A percentile compares a stretch with the other conserved stretches of the same genome.
phyloP scores from a whole-genome alignment of 1,140 invertebrate species.

The Papilio machaon region DNA sequence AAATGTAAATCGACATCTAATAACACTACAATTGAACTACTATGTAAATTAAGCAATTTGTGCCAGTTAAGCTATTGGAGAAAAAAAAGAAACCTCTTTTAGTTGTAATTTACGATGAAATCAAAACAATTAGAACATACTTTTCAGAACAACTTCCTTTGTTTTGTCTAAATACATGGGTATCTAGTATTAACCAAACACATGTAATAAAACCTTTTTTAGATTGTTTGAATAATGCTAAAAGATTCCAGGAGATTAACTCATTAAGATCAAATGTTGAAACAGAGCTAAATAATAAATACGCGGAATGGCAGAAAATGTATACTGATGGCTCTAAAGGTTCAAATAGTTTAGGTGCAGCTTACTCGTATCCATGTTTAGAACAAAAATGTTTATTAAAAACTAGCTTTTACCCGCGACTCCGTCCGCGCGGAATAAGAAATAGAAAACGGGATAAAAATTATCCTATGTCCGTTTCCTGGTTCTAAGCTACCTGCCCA shows the following conservation, averaged over 20 bases:
- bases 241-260: background rate
- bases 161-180: background rate
- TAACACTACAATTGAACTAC: background rate
- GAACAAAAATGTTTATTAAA: background rate
- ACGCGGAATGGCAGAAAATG: background rate
- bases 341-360: background rate
- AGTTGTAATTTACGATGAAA: background rate
- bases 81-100: slow-evolving; percentile 2
- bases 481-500: no score
- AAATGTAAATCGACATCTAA: background rate
- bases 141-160: background rate
- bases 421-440: no score
- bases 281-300: background rate
- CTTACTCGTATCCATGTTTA: background rate
- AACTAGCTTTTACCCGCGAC: no score
- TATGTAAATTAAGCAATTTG: background rate
- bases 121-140: background rate
- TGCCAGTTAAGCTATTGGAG: background rate
- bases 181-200: background rate
- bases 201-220: background rate
- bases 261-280: background rate
- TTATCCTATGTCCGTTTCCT: no score
- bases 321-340: background rate
- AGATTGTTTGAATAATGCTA: background rate
- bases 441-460: no score